phyloP scores from a whole-genome alignment of 2,797 vertebrate species.

The Coreius guichenoti region DNA sequence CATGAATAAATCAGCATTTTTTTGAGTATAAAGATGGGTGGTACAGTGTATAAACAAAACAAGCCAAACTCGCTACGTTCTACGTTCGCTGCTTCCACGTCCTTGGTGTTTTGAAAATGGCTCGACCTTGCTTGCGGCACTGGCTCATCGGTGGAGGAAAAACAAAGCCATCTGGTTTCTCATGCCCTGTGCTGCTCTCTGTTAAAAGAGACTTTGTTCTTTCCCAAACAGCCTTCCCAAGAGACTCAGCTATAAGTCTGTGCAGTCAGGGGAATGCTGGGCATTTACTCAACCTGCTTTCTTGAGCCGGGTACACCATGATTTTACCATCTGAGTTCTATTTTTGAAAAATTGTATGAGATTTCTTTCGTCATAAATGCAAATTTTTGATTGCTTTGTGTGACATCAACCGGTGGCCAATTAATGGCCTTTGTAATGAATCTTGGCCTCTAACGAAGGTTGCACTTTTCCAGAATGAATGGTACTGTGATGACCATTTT shows the following conservation, averaged over 20 bases:
- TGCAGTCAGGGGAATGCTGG: constrained; percentile 1
- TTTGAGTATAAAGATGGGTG: constrained; percentile 7
- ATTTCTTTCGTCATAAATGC: not conserved
- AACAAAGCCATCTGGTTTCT: constrained; percentile 89
- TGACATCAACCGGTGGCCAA: not conserved
- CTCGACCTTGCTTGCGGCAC: constrained; percentile 50
- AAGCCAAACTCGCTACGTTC: not conserved
- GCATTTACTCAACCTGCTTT: constrained; percentile 25
- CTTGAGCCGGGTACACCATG: not conserved
- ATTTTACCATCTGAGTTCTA: not conserved
- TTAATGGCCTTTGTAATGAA: not conserved
- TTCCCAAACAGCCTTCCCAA: constrained; percentile 52
- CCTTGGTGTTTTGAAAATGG: constrained; percentile 51
- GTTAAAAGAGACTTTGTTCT: constrained; percentile 57
- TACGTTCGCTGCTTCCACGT: not conserved
- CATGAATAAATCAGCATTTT: constrained; percentile 11
- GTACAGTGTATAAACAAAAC: constrained; percentile 44
- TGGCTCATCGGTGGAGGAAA: constrained; percentile 67
- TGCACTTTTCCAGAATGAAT: not conserved
- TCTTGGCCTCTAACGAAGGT: not conserved
- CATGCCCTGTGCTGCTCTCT: constrained; percentile 74
- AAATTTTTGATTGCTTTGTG: not conserved
- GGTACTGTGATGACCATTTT: too few species aligned
- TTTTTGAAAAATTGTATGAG: not conserved
- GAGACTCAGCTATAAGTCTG: constrained; percentile 40